phyloP scores from a whole-genome alignment of 2,888 invertebrate species.

The Phoenoteleia sp. region DNA sequence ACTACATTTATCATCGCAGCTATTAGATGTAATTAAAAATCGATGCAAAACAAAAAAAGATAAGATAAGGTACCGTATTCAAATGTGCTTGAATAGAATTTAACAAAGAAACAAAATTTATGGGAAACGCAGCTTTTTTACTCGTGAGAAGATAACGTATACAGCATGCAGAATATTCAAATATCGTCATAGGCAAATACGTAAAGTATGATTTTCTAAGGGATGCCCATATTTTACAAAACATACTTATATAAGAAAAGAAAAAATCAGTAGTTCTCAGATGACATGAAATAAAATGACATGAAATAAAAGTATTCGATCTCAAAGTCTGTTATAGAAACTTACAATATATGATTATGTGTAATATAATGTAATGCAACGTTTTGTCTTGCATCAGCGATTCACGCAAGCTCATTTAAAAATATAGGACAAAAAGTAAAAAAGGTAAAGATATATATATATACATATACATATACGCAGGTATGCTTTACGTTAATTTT shows the following conservation, averaged over 20 bases:
- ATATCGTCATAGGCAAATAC: constrained; percentile 52
- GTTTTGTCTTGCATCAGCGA: constrained; percentile 47
- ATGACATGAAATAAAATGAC: constrained; percentile 68
- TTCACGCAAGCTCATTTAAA: constrained; percentile 18
- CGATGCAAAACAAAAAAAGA: constrained; percentile 20
- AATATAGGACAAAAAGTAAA: constrained; percentile 11
- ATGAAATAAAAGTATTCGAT: constrained; percentile 70
- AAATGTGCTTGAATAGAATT: constrained; percentile 81
- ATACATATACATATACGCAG: constrained; percentile 51
- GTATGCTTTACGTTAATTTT: constrained; percentile 60
- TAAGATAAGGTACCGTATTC: constrained; percentile 78
- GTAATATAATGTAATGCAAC: constrained; percentile 32
- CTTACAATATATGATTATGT: constrained; percentile 36
- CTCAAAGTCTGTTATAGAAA: constrained; percentile 58
- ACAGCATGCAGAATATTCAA: constrained; percentile 35
- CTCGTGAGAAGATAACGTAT: constrained; percentile 72
- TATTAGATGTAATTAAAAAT: constrained; percentile 34
- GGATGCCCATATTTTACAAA: constrained; percentile 77
- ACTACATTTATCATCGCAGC: constrained; percentile 22
- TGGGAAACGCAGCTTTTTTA: constrained; percentile 79
- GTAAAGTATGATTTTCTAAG: constrained; percentile 78
- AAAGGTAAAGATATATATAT: constrained; percentile 5
- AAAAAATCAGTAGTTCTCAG: constrained; percentile 36
- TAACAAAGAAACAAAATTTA: constrained; percentile 34
- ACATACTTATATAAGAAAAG: constrained; percentile 34